phyloP scores from a whole-genome alignment of 1,140 invertebrate genomes.

The Belonocnema kinseyi region DNA sequence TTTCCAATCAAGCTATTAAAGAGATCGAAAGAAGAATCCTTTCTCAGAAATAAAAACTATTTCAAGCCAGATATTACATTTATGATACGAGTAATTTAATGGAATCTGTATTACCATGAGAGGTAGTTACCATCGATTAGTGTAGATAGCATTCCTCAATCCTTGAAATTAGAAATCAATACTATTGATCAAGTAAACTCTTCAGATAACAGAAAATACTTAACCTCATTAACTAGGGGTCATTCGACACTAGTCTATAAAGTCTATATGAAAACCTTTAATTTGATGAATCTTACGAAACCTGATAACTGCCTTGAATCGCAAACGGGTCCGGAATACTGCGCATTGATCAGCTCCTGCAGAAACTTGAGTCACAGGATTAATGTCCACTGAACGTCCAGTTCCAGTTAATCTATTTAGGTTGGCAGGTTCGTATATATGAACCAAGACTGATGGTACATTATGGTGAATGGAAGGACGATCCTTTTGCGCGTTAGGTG shows the following conservation, averaged over 20 bases:
- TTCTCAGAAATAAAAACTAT: too few species aligned
- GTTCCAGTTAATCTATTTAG: conserved; percentile 29
- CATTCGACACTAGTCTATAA: too few species aligned
- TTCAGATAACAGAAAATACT: too few species aligned
- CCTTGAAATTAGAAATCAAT: too few species aligned
- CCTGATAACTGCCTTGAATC: conserved; percentile 3
- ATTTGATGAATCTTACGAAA: conserved; percentile 26
- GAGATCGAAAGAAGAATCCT: too few species aligned
- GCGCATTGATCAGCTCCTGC: conserved; percentile 26
- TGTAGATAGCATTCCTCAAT: too few species aligned
- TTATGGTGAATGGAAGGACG: conserved; percentile 24
- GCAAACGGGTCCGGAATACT: conserved; percentile 15
- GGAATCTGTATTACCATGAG: too few species aligned
- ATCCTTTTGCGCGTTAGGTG: conserved; percentile 29
- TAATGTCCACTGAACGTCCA: conserved; percentile 30
- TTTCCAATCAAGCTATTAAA: too few species aligned
- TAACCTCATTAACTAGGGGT: background rate
- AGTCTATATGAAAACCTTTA: background rate
- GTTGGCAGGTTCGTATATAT: conserved; percentile 20
- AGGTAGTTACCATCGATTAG: too few species aligned
- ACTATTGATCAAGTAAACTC: too few species aligned
- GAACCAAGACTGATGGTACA: conserved; percentile 28
- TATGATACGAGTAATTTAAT: background rate
- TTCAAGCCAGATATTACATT: too few species aligned
- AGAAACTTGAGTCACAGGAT: conserved; percentile 27